These are phyloP conservation scores for Byasa hedistus DNA, from an alignment of 2,888 invertebrate genomes.

Conservation along the genomic window DNA sequence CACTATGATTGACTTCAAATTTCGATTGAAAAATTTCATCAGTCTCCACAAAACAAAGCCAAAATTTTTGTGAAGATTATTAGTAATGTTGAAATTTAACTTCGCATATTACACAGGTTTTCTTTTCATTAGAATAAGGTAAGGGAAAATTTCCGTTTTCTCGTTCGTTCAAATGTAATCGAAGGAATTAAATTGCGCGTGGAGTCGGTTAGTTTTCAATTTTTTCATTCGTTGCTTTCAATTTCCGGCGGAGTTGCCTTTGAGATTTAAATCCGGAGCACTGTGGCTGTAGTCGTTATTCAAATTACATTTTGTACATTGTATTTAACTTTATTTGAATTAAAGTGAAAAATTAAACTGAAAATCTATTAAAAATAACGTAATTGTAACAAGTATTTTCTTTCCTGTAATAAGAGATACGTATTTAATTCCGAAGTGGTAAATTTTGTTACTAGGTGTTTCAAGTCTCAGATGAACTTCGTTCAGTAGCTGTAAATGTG, in stretches of 20 bases:
- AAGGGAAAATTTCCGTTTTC: neutral
- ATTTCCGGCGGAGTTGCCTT: conserved; percentile 15
- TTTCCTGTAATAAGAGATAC: no score
- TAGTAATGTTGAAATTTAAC: neutral
- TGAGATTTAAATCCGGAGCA: conserved; percentile 14
- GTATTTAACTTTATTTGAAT: neutral
- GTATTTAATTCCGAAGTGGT: no score
- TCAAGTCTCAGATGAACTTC: neutral
- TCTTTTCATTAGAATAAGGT: neutral
- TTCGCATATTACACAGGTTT: neutral
- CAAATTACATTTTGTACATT: neutral
- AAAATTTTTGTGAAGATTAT: neutral
- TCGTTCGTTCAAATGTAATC: neutral
- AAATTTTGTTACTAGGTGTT: neutral
- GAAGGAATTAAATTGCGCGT: conserved; percentile 14
- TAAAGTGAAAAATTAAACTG: no score
- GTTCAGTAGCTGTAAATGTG: neutral
- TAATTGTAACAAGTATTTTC: no score
- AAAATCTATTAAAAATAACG: no score
- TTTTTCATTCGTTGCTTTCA: conserved; percentile 18
- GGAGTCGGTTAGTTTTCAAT: conserved; percentile 20
- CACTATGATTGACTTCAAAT: no score
- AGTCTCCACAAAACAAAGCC: no score
- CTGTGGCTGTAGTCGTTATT: neutral
- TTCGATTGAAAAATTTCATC: no score